Evolutionary conservation across 2,888 invertebrate genomes (phyloP), one percentile per base, ranked within the genome.

Genomic region (Pterobdella sp.): DNA sequence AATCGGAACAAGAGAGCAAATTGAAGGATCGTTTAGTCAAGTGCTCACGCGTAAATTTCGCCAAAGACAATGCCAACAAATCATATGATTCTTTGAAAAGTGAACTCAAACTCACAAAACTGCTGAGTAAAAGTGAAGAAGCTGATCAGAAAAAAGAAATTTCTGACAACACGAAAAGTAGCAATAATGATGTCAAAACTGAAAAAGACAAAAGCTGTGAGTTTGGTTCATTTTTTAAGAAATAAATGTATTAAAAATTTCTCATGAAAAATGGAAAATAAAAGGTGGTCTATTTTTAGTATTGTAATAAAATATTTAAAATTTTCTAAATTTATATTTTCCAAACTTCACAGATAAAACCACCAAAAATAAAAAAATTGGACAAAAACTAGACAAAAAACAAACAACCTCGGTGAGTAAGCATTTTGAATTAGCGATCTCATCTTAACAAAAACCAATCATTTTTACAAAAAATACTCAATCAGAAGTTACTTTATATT

Each of bases 91-190:
- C 60, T 7, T 26, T 56, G n/a, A 56, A 56, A n/a, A 56, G 60
- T 56, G 60, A 56, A 56, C 60, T 56, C n/a, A 56, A 56, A n/a
- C 60, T 56, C 60, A 56, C 4, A 3, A 56, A 56, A n/a, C 60
- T 56, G 60, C 60, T 56, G n/a, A 56, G 60, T 3, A 56, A 56
- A 26, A n/a, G 60, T n/a, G 60, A 22, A n/a, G 60, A 7, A 22
- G 49, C 7, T 7, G 49, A 42, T 14, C 49, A 42, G 22, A 22
- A 22, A 42, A 7, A 42, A 42, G 49, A 42, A 14, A 22, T 14
- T 14, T 7, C 7, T 42, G 10, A 42, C 10, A 42, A 7, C 10
- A 7, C 49, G 10, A 42, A 42, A 14, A 22, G 10, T 14, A 22
- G 7, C 49, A 42, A 7, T 22, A 42, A 42, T 42, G 49, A 42